Evolutionary conservation across 37 sponge, comb jelly and placozoan genomes (phyloP), one percentile per base, ranked within the genome.

Genomic region (Eunapius fragilis): DNA sequence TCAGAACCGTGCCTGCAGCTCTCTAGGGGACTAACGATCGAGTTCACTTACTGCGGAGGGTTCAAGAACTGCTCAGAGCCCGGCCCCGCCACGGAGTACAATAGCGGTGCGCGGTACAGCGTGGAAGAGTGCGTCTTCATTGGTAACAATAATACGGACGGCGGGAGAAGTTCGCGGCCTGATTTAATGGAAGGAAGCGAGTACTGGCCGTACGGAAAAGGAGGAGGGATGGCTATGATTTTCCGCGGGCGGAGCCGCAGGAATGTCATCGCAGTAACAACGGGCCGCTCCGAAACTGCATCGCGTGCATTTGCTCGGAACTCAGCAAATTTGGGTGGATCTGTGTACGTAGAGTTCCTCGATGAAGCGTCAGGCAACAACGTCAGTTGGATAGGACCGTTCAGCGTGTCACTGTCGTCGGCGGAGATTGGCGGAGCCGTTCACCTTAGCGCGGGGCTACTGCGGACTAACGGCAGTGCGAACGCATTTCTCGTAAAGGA

Each of bases 171-270:
- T n/a, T n/a, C n/a, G 24, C 79, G 67, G n/a, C 26, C 22, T 47
- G 49, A 31, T n/a, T 14, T 14, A 19, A 0, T 31, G 26, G 34
- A 75, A 22, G 31, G 31, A 75, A 31, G 24, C 9, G 26, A 36
- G 26, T 78, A 36, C 79, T 75, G 75, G 75, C 75, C 75, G 31
- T 75, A 36, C 26, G 75, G 75, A 22, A 75, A 75, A 75, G 75
- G 75, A 36, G 75, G 75, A 23, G 75, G 75, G 34, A 33, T 75
- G 9, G 31, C 31, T 6, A 33, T 75, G 11, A 36, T 13, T 22
- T 3, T 75, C 5, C 75, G 75, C 25, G 75, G 75, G 3, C 32
- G 34, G 23, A 35, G 34, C 34, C 32, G 75, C 25, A 25, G 5
- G 4, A 75, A 75, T 25, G 24, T 0, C 14, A 36, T 75, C 34